phyloP scores from a whole-genome alignment of 2,113 vertebrate species.

The Indri indri region DNA sequence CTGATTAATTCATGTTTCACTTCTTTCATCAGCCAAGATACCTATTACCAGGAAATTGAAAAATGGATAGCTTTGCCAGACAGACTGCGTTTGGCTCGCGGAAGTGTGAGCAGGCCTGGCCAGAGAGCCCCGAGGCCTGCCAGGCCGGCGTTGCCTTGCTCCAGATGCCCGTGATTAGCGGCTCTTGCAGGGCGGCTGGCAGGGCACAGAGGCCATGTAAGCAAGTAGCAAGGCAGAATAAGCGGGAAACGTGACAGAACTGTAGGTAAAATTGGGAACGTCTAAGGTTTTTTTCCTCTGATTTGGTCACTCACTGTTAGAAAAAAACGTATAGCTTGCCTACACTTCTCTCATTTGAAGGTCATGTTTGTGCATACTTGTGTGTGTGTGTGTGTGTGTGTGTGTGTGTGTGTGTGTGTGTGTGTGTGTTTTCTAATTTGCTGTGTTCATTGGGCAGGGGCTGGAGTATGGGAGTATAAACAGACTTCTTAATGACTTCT shows the following conservation, averaged over 20 bases:
- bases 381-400: neutral
- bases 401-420: neutral
- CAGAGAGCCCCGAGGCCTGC: neutral
- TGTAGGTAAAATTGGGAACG: neutral
- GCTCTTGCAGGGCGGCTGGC: neutral
- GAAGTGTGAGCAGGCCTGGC: neutral
- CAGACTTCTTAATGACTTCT: slow-evolving; percentile 36
- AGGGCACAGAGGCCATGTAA: neutral
- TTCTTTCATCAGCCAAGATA: slow-evolving; percentile 23
- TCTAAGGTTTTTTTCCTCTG: neutral
- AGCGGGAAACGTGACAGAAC: neutral
- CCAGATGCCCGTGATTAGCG: neutral
- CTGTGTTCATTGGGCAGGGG: neutral
- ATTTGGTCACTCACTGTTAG: neutral
- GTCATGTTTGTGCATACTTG: neutral
- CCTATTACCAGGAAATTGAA: neutral
- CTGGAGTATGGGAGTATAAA: neutral
- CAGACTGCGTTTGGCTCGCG: neutral
- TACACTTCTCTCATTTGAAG: neutral
- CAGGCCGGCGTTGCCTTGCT: neutral
- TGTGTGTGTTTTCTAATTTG: neutral
- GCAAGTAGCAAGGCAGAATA: neutral
- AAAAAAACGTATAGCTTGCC: neutral
- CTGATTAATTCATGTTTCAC: neutral
- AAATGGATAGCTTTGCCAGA: neutral